Evolutionary conservation across 1,140 invertebrate genomes (phyloP).

Genomic region (Drosophila tsacasi): DNA sequence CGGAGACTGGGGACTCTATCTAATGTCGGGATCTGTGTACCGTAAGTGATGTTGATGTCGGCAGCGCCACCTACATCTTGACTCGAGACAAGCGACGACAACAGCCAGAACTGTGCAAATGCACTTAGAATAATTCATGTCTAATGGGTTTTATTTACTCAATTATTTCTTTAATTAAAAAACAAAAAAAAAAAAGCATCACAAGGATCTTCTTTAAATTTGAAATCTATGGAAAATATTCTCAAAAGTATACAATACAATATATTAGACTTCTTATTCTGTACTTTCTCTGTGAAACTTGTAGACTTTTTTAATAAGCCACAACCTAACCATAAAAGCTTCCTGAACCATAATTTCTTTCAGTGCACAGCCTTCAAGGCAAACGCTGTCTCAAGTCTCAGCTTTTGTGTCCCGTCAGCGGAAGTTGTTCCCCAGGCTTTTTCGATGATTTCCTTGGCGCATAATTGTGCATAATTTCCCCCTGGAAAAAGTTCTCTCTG

Average conservation of each 20-base stretch:
- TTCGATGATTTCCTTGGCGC: slow-evolving; percentile 11
- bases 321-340: too few relatives aligned
- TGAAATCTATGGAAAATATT: too few relatives aligned
- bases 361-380: not conserved
- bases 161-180: too few relatives aligned
- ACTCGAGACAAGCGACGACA: slow-evolving; percentile 36
- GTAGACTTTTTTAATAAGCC: too few relatives aligned
- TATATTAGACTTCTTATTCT: too few relatives aligned
- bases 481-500: slow-evolving; percentile 22
- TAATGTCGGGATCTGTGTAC: slow-evolving; percentile 74
- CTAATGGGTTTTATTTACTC: not conserved
- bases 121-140: slow-evolving; percentile 9
- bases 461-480: slow-evolving; percentile 67
- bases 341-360: not conserved
- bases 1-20: slow-evolving; percentile 48
- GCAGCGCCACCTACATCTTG: slow-evolving; percentile 77
- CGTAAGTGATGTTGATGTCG: slow-evolving; percentile 76
- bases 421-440: slow-evolving; percentile 29
- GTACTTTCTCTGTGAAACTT: too few relatives aligned
- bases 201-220: too few relatives aligned
- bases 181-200: too few relatives aligned
- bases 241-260: too few relatives aligned
- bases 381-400: slow-evolving; percentile 7
- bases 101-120: slow-evolving; percentile 14
- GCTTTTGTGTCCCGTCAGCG: slow-evolving; percentile 21